phyloP scores from a whole-genome alignment of 1,140 invertebrate species.

The Cheumatopsyche charites region DNA sequence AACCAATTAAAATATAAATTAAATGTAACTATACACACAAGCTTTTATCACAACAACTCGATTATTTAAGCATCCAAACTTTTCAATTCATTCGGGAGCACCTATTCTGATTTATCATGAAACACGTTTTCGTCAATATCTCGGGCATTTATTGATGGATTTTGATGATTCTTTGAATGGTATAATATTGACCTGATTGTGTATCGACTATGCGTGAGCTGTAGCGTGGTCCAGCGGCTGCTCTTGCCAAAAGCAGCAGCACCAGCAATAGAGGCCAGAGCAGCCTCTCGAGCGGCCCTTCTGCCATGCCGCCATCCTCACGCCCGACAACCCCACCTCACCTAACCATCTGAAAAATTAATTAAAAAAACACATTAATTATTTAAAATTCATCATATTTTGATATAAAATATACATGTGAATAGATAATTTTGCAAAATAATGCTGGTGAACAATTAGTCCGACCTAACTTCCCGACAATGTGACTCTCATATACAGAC shows the following conservation, averaged over 20 bases:
- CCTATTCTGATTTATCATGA: too few species aligned
- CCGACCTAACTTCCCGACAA: too few species aligned
- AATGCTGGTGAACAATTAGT: too few species aligned
- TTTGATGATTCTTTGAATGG: background rate
- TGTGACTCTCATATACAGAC: too few species aligned
- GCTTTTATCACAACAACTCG: too few species aligned
- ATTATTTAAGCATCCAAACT: too few species aligned
- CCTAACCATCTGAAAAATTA: conserved; percentile 39
- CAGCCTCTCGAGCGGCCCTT: conserved; percentile 36
- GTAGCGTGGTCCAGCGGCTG: conserved; percentile 55
- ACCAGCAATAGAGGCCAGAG: conserved; percentile 36
- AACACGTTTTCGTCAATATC: too few species aligned
- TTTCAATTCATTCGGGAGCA: too few species aligned
- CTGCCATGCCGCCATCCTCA: conserved; percentile 47
- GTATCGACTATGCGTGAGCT: conserved; percentile 64
- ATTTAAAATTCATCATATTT: too few species aligned
- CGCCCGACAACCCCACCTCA: conserved; percentile 39
- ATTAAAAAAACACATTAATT: background rate
- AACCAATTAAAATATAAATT: too few species aligned
- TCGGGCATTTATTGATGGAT: background rate
- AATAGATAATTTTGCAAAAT: too few species aligned
- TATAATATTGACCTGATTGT: conserved; percentile 58
- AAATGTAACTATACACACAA: too few species aligned
- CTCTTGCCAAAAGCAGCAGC: conserved; percentile 37
- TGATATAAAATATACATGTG: conserved; percentile 7